Percentiles rank a stretch among this genome's conserved stretches.
Evolutionary conservation across 1,140 invertebrate species (phyloP).

Genomic region (Cotesia vestalis): DNA sequence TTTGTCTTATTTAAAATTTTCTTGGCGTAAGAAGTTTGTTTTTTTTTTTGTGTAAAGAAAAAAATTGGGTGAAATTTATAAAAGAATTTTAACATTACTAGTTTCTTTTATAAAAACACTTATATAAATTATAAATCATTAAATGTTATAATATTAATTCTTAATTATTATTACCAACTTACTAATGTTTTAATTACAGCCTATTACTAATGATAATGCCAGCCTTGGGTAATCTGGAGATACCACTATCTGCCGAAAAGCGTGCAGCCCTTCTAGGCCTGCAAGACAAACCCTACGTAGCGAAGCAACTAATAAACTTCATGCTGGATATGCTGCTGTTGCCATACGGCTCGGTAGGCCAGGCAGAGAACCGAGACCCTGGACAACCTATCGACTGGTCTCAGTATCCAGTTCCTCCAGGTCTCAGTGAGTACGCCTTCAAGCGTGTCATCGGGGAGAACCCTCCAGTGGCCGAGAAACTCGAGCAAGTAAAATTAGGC

Average conservation of each 20-base stretch:
- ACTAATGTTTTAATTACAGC: conserved; percentile 59
- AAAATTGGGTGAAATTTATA: too few relatives aligned
- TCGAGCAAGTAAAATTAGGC: conserved; percentile 82
- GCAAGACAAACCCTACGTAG: conserved; percentile 70
- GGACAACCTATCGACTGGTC: conserved; percentile 58
- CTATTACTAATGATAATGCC: conserved; percentile 84
- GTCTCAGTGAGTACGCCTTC: conserved; percentile 81
- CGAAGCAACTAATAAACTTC: conserved; percentile 77
- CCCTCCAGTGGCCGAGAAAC: conserved; percentile 79
- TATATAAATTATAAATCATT: too few relatives aligned
- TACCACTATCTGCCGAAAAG: conserved; percentile 73
- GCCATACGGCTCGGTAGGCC: conserved; percentile 74
- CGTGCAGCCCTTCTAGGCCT: conserved; percentile 70
- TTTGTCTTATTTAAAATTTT: too few relatives aligned
- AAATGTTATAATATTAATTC: too few relatives aligned
- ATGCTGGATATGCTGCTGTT: conserved; percentile 85
- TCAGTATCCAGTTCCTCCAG: conserved; percentile 76
- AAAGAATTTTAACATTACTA: too few relatives aligned
- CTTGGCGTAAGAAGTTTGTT: too few relatives aligned
- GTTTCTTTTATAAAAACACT: too few relatives aligned
- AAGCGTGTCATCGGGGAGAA: conserved; percentile 82
- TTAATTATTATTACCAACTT: not conserved
- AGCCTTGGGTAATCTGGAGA: conserved; percentile 76
- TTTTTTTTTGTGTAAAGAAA: too few relatives aligned
- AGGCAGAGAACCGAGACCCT: conserved; percentile 51